phyloP scores from a whole-genome alignment of 1,140 invertebrate genomes.

The Batillaria attramentaria region DNA sequence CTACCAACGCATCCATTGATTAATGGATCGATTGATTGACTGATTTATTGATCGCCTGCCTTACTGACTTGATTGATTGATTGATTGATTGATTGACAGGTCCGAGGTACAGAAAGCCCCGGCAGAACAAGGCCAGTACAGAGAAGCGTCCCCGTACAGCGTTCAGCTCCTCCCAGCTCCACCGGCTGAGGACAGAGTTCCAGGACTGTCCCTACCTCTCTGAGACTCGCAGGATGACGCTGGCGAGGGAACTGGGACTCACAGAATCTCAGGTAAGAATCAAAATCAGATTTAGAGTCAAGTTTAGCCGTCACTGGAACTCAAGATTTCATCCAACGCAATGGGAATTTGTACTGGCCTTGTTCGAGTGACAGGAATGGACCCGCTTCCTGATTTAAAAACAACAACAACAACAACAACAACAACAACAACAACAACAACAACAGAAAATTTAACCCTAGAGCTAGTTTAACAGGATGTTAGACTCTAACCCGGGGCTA shows the following conservation, averaged over 20 bases:
- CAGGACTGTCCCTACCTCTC: slow-evolving; percentile 93
- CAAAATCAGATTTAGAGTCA: slow-evolving; percentile 16
- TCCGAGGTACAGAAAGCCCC: slow-evolving; percentile 85
- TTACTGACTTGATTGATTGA: not conserved
- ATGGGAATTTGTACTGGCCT: too few species aligned
- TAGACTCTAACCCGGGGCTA: too few species aligned
- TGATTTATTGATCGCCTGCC: not conserved
- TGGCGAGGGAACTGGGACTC: slow-evolving; percentile 92
- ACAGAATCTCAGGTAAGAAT: slow-evolving; percentile 99
- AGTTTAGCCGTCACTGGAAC: not conserved
- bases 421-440: too few species aligned
- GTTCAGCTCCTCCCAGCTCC: slow-evolving; percentile 94
- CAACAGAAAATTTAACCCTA: too few species aligned
- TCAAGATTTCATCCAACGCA: too few species aligned
- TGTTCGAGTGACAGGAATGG: too few species aligned
- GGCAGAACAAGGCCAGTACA: slow-evolving; percentile 79
- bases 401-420: too few species aligned
- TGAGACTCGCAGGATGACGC: slow-evolving; percentile 89
- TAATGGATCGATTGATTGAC: not conserved
- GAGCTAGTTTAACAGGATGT: too few species aligned
- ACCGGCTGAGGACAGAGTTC: slow-evolving; percentile 93
- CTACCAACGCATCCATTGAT: not conserved
- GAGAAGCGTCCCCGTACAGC: slow-evolving; percentile 93
- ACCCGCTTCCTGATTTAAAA: too few species aligned
- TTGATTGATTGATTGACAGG: slow-evolving; percentile 76